Conservation (phyloP, 2,888 invertebrate genomes). For the Patella pellucida region DNA sequence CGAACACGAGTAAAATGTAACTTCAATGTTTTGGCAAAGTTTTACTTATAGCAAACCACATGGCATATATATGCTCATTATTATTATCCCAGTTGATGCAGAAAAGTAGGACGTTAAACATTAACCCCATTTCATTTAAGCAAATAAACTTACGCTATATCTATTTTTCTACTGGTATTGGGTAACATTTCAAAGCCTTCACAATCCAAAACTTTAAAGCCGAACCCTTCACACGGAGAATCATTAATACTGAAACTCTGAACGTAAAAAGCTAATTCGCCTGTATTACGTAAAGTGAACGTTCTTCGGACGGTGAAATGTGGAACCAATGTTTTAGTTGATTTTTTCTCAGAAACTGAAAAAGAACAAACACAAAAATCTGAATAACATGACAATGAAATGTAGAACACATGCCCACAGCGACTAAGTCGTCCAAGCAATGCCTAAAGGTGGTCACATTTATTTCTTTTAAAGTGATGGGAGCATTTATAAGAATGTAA, state of each 20-base stretch:
- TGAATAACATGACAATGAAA: neutral
- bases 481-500: too few species aligned
- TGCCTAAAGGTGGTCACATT: too few species aligned
- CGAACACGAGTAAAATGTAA: too few species aligned
- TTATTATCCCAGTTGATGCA: too few species aligned
- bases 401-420: neutral
- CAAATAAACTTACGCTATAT: slow-evolving; percentile 77
- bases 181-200: slow-evolving; percentile 63
- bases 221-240: slow-evolving; percentile 80
- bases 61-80: too few species aligned
- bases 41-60: too few species aligned
- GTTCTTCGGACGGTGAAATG: slow-evolving; percentile 83
- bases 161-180: slow-evolving; percentile 75
- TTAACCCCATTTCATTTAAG: too few species aligned
- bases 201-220: slow-evolving; percentile 68
- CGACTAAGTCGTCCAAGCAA: too few species aligned
- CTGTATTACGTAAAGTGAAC: slow-evolving; percentile 90
- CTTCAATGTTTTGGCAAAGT: neutral
- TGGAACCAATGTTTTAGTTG: slow-evolving; percentile 72
- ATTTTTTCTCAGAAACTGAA: slow-evolving; percentile 58
- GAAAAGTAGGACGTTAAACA: too few species aligned
- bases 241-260: slow-evolving; percentile 79
- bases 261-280: slow-evolving; percentile 86
- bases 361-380: slow-evolving; percentile 10
- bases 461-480: too few species aligned